Conservation (phyloP, 2,888 invertebrate species). For the Lutraria lutraria region DNA sequence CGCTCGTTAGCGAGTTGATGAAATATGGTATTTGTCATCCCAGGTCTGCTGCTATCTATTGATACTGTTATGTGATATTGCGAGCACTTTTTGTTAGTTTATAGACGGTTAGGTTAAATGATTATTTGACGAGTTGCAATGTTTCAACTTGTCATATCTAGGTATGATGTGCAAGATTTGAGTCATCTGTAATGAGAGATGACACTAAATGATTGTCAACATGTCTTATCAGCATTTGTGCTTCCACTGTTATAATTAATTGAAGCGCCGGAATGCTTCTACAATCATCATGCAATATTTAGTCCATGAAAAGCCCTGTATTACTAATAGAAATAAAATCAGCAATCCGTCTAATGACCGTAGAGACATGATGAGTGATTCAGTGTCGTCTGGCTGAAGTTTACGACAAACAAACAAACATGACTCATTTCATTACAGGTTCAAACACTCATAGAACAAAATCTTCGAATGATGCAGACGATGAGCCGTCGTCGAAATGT, state of each 20-base stretch:
- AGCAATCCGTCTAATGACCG: neutral
- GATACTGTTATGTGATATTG: neutral
- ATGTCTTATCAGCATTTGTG: neutral
- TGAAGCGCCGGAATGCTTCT: neutral
- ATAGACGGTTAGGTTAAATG: neutral
- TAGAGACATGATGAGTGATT: neutral
- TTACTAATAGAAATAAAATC: neutral
- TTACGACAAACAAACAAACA: neutral
- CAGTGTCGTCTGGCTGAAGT: neutral
- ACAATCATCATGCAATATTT: neutral
- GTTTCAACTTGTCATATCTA: constrained; percentile 7
- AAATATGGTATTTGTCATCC: neutral
- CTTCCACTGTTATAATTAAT: neutral
- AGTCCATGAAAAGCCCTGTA: neutral
- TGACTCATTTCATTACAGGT: neutral
- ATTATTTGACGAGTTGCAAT: neutral
- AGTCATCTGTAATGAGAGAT: neutral
- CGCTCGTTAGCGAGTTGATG: neutral
- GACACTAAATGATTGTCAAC: neutral
- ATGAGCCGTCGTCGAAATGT: neutral
- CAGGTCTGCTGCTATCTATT: neutral
- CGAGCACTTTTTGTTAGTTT: neutral
- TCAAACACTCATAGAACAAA: neutral
- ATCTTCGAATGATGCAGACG: neutral
- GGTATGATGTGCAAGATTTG: constrained; percentile 4